Conservation (phyloP, 2,113 vertebrate species). For the Phylloscopus whistleri region DNA sequence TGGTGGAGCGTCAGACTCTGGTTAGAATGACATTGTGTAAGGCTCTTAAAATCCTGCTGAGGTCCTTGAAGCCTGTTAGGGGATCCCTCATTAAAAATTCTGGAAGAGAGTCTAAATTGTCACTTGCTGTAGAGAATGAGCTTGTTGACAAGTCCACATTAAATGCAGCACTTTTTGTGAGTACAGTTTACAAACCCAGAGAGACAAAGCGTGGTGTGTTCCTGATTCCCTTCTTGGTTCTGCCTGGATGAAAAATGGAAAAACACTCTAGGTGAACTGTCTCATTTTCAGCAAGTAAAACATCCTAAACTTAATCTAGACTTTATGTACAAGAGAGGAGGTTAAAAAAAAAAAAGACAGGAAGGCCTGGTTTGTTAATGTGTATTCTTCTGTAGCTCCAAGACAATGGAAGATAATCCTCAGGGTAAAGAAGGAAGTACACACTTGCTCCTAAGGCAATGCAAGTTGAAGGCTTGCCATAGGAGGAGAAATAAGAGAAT, state of each 20-base stretch:
- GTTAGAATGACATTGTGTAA: not conserved
- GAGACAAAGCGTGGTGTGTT: not conserved
- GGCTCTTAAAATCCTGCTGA: conserved; percentile 13
- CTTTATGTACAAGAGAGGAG: not conserved
- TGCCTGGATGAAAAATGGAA: not conserved
- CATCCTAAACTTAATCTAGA: not conserved
- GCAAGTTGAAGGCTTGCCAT: not conserved
- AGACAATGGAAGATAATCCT: not conserved
- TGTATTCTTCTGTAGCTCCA: not conserved
- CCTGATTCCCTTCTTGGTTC: not conserved
- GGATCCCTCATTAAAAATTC: conserved; percentile 3
- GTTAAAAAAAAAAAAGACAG: not conserved
- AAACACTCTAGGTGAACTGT: not conserved
- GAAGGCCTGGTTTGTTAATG: not conserved
- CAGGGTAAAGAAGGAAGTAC: not conserved
- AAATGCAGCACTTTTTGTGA: not conserved
- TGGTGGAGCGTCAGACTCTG: not conserved
- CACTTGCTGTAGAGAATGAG: not conserved
- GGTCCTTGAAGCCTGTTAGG: not conserved
- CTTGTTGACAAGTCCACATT: not conserved
- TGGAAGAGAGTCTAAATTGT: not conserved
- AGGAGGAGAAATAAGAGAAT: not conserved
- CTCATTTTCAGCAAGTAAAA: not conserved
- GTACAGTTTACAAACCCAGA: not conserved
- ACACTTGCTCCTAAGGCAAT: not conserved